Percentiles rank a stretch among this genome's conserved stretches.
These are phyloP conservation scores for Oreortyx pictus DNA, from an alignment of 2,797 vertebrate species.

Conservation along the genomic window DNA sequence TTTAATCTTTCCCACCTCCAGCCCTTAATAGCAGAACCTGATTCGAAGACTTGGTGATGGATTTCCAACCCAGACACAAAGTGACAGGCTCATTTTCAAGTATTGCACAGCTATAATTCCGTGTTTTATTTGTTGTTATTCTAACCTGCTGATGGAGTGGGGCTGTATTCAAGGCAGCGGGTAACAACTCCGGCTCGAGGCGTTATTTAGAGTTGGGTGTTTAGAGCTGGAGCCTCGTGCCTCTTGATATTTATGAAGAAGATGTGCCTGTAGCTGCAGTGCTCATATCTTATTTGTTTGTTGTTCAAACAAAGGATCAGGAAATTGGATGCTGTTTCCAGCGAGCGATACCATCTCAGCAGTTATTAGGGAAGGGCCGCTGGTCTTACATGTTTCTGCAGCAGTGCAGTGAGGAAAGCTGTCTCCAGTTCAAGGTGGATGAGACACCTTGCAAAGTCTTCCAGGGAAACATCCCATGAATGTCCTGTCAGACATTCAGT, in stretches of 20 bases:
- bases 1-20: conserved; percentile 52
- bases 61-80: conserved; percentile 39
- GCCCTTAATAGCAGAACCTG: conserved; percentile 48
- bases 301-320: conserved; percentile 71
- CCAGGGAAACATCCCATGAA: background rate
- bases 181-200: conserved; percentile 30
- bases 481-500: background rate
- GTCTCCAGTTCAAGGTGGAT: background rate
- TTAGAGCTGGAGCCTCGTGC: conserved; percentile 21
- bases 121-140: conserved; percentile 72
- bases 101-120: conserved; percentile 62
- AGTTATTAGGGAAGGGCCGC: conserved; percentile 31
- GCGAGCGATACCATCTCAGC: conserved; percentile 37
- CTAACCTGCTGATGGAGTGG: conserved; percentile 66
- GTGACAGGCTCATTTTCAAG: conserved; percentile 72
- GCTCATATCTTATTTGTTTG: conserved; percentile 57
- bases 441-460: conserved; percentile 27
- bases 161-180: background rate
- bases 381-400: conserved; percentile 8
- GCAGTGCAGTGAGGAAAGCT: background rate
- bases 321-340: conserved; percentile 70
- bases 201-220: conserved; percentile 56
- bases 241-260: conserved; percentile 63
- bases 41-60: conserved; percentile 43
- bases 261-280: conserved; percentile 49